Base-by-base conservation (phyloP, 2,888 invertebrate genomes). In the Spodoptera littoralis region DNA sequence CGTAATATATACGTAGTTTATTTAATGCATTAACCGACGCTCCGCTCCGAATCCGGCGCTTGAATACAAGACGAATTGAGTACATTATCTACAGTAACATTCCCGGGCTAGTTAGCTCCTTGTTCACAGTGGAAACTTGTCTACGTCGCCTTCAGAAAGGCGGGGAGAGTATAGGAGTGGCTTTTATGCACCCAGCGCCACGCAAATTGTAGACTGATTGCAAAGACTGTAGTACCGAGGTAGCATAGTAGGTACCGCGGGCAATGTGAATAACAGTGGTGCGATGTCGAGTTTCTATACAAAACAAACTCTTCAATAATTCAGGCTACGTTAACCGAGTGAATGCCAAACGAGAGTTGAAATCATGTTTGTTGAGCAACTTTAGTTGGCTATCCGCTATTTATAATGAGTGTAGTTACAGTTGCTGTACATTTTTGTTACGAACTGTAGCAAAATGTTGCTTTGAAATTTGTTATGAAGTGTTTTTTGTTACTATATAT, bases 41-140 rank as follows among this genome's bases (percentile, higher is more conserved):
- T 79, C 75, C 73, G 61, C 76, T 77, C 70, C 63, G 72, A 78
- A 79, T 77, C 77, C 81, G 56, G 55, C 67, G 82, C 76, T 84
- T 87, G 88, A 88, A 88, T 88, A 84, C 87, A 87, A 88, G 89
- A 90, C 84, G 88, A 86, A 90, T 89, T 82, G 87, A 83, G 86
- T 82, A 84, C 85, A 89, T 88, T 89, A 88, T 88, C 88, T 82
- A 81, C 85, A 87, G 86, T 81, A 84, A 86, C 85, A 84, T 85
- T 82, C 79, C 74, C 77, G 78, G 79, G 83, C 87, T 89, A 89
- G 90, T 90, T 88, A 88, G 88, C 84, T 86, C 81, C 83, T 84
- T 84, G 85, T 86, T 86, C 85, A 67, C 79, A 73, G 78, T 80
- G 74, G 84, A 83, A 90, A 90, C 89, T 89, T 87, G 86, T 87